A percentile compares a stretch with the other conserved stretches of the same genome.
Conservation (phyloP, 2,888 invertebrate species). For the Trachelus tabidus region DNA sequence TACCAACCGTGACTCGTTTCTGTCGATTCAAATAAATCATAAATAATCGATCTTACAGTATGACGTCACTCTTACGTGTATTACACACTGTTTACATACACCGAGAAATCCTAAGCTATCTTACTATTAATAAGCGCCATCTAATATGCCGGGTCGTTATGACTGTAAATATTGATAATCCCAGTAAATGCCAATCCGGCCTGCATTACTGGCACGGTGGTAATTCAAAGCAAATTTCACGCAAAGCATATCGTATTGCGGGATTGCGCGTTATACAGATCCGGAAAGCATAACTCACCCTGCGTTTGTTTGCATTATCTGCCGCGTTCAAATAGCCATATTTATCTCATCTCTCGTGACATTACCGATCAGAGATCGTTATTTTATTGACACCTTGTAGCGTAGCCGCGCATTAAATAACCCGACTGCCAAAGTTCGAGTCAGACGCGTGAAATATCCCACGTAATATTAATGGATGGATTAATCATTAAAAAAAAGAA, state of each 20-base stretch:
- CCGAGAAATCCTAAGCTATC: not conserved
- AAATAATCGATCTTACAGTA: not conserved
- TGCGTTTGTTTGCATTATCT: slow-evolving; percentile 61
- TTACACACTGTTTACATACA: too few species aligned
- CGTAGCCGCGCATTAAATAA: slow-evolving; percentile 8
- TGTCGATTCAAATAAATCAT: not conserved
- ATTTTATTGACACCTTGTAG: slow-evolving; percentile 50
- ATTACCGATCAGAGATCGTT: slow-evolving; percentile 45
- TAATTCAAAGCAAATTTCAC: slow-evolving; percentile 60
- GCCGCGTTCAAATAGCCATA: slow-evolving; percentile 58
- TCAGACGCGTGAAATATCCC: not conserved
- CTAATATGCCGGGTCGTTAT: not conserved
- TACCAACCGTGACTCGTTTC: not conserved
- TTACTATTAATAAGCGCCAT: not conserved
- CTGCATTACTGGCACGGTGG: slow-evolving; percentile 50
- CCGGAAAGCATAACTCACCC: slow-evolving; percentile 57
- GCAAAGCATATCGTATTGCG: slow-evolving; percentile 53
- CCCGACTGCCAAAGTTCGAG: not conserved
- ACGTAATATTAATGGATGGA: not conserved
- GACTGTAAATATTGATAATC: not conserved
- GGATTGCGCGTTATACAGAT: slow-evolving; percentile 31
- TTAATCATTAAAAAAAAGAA: not conserved
- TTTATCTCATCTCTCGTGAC: slow-evolving; percentile 58
- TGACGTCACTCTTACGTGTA: not conserved
- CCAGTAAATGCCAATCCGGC: slow-evolving; percentile 9